A percentile compares a stretch with the other conserved stretches of the same genome.
Conservation (phyloP, 2,113 vertebrate genomes). For the Cinclus cinclus region DNA sequence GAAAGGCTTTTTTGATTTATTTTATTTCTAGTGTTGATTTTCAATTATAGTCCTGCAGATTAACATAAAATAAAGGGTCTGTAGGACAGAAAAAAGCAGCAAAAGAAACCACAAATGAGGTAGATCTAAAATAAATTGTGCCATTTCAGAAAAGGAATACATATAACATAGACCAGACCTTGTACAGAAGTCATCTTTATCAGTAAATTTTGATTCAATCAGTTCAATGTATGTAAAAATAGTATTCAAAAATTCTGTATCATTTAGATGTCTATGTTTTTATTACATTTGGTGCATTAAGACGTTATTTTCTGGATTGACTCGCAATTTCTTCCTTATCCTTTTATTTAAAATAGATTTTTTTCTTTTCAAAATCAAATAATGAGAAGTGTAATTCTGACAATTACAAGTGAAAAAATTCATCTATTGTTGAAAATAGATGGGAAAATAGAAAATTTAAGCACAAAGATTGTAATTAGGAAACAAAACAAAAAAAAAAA, state of each 20-base stretch:
- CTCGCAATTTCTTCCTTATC: not conserved
- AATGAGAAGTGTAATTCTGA: not conserved
- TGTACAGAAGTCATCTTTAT: not conserved
- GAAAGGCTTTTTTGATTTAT: not conserved
- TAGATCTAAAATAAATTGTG: not conserved
- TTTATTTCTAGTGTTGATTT: not conserved
- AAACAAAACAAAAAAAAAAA: too few species aligned
- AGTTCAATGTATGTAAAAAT: not conserved
- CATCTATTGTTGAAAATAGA: not conserved
- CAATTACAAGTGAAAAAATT: not conserved
- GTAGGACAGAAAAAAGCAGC: not conserved
- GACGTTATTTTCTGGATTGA: not conserved
- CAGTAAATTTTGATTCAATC: not conserved
- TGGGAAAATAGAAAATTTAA: not conserved
- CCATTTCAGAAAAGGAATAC: not conserved
- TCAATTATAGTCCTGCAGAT: not conserved
- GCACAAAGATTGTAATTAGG: not conserved
- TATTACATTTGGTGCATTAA: not conserved
- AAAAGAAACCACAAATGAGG: not conserved
- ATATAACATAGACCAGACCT: not conserved
- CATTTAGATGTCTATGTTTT: not conserved
- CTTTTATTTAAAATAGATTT: not conserved
- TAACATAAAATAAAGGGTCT: not conserved
- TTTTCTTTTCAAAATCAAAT: not conserved
- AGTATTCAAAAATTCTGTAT: not conserved